Conservation (phyloP, 2,888 invertebrate genomes). For the Fabriciana adippe region DNA sequence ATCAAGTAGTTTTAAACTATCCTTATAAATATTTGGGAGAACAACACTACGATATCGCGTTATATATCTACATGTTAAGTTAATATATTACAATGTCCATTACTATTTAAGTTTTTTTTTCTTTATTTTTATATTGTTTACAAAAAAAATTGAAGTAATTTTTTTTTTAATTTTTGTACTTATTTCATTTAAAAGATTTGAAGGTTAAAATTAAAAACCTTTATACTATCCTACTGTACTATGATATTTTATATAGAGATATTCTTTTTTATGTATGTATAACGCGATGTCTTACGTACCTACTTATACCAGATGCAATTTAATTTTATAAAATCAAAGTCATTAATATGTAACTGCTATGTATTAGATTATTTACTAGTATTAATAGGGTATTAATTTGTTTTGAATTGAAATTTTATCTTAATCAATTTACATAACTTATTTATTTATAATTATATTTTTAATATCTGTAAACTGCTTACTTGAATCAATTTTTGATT, state of each 20-base stretch:
- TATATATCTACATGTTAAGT: neutral
- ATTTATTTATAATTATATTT: conserved; percentile 20
- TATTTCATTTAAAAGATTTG: too few species aligned
- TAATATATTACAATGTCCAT: too few species aligned
- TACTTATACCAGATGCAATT: neutral
- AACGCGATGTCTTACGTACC: conserved; percentile 1
- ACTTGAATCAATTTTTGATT: conserved; percentile 10
- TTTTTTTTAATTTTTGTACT: too few species aligned
- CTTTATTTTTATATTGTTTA: too few species aligned
- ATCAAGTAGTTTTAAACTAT: conserved; percentile 38
- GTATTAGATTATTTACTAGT: neutral
- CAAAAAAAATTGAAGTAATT: too few species aligned
- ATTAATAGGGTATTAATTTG: neutral
- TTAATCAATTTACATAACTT: conserved; percentile 1
- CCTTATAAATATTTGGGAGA: conserved; percentile 8
- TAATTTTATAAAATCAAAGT: neutral
- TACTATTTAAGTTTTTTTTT: too few species aligned
- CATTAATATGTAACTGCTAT: neutral
- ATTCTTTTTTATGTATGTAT: too few species aligned
- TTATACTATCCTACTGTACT: too few species aligned
- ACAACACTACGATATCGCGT: neutral
- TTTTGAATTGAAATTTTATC: neutral
- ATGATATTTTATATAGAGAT: too few species aligned
- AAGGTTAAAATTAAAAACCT: too few species aligned
- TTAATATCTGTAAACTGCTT: conserved; percentile 4